phyloP scores from a whole-genome alignment of 2,113 vertebrate species.

The Onychorhynchus coronatus region DNA sequence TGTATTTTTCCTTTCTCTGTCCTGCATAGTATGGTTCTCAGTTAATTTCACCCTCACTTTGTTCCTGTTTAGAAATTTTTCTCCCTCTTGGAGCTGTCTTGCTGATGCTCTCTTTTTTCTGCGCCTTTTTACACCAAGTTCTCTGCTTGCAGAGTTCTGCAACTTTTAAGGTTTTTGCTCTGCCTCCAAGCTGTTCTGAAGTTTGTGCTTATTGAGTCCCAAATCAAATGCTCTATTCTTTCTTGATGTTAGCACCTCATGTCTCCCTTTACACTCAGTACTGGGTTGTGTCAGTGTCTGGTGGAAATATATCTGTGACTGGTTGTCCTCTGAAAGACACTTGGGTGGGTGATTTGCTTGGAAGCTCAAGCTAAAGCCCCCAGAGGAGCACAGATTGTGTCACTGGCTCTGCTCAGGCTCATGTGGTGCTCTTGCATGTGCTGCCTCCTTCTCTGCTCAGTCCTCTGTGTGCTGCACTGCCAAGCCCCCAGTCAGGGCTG shows the following conservation, averaged over 20 bases:
- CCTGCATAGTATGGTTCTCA: background rate
- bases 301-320: background rate
- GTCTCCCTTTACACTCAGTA: background rate
- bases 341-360: background rate
- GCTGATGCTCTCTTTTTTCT: background rate
- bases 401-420: background rate
- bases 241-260: background rate
- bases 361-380: background rate
- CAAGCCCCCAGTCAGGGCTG: background rate
- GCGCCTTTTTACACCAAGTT: background rate
- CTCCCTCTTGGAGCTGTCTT: background rate
- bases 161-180: background rate
- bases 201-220: background rate
- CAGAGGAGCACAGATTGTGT: background rate
- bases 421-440: background rate
- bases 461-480: background rate
- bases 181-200: background rate
- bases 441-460: background rate
- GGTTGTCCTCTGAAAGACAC: background rate
- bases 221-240: background rate
- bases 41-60: background rate
- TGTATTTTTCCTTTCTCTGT: background rate
- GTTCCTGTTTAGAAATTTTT: background rate
- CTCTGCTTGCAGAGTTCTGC: background rate
- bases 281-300: background rate